These are phyloP conservation scores for Therioaphis trifolii DNA, from an alignment of 2,888 invertebrate species.

Conservation along the genomic window DNA sequence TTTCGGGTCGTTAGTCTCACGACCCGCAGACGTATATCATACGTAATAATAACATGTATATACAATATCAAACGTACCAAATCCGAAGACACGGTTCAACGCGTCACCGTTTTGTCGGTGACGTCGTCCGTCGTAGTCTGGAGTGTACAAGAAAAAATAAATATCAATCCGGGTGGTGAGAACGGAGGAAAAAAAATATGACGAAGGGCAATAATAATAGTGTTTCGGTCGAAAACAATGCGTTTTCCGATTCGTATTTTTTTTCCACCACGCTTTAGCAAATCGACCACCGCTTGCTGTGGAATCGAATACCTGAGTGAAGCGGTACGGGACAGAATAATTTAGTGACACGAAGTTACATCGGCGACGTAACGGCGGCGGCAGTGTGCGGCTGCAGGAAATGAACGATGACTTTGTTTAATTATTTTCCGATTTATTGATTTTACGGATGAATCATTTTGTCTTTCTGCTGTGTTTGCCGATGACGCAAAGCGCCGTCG, in stretches of 20 bases:
- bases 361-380: neutral
- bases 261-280: neutral
- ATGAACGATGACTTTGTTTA: conserved; percentile 24
- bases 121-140: neutral
- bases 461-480: neutral
- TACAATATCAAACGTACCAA: neutral
- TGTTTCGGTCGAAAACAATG: neutral
- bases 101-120: too few species aligned
- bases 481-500: neutral
- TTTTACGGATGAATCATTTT: conserved; percentile 10
- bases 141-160: neutral
- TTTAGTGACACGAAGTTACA: neutral
- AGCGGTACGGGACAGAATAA: neutral
- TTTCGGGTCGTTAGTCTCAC: conserved; percentile 30
- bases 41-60: neutral
- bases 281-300: too few species aligned
- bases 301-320: too few species aligned
- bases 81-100: conserved; percentile 26
- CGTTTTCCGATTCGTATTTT: neutral
- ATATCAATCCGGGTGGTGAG: neutral
- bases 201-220: neutral
- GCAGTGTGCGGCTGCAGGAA: neutral
- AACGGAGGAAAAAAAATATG: too few species aligned
- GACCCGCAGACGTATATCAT: neutral
- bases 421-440: conserved; percentile 37